Base-by-base conservation (phyloP, 2,113 vertebrate species). In the Neogale vison region DNA sequence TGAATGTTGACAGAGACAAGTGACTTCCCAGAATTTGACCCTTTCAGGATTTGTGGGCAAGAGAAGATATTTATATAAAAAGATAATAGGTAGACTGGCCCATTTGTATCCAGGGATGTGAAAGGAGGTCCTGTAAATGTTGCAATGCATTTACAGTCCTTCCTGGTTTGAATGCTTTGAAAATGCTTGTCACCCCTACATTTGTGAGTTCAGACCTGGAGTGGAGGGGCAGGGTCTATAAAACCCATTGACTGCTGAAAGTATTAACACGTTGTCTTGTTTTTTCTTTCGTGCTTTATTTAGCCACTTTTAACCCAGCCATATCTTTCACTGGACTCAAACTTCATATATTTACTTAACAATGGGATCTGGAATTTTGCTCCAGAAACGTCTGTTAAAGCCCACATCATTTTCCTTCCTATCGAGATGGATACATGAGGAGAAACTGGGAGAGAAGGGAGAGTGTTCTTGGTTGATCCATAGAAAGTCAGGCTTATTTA, bases 1-100 rank as follows among this genome's bases (percentile, higher is more conserved):
- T 69, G 42, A 59, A 3, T 94, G 57, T 87, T 95, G 90, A 84
- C 80, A 89, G 81, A 96, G 84, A 74, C 83, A 57, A 71, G 90
- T 88, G 72, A 82, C 90, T 84, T 96, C 92, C 92, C 88, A 94
- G 88, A 65, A 89, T 77, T 42, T 95, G 94, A 96, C 95, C 67
- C 59, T 86, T 91, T 71, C 72, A 96, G 95, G 76, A 24, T 96
- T 83, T 97, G 80, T 65, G 69, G 57, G 4, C 45, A 94, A 50
- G 39, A 96, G 96, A 95, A 61, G 50, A 84, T 74, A 91, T 82
- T 85, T 95, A 88, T 77, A 79, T 69, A 67, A 55, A 88, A 93
- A 95, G 59, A 72, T 72, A 88, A 85, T 84, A 95, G 93, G 42
- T 76, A 36, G 15, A 93, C 9, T 71, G 14, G 52, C 65, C 74